These are phyloP conservation scores for Ophion ellenae DNA, from an alignment of 2,888 invertebrate species.

Conservation along the genomic window DNA sequence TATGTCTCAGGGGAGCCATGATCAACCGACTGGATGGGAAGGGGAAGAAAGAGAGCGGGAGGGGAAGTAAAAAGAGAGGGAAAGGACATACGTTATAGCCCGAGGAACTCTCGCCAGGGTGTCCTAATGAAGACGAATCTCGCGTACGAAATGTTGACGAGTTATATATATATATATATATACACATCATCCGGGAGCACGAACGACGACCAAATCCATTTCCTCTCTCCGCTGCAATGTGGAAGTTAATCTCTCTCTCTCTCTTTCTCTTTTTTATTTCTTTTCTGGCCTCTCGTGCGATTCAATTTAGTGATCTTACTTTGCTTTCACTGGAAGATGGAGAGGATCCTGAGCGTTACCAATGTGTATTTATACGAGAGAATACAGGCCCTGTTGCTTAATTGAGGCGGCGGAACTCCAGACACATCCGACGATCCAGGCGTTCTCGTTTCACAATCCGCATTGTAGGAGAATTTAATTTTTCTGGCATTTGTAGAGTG, in stretches of 20 bases:
- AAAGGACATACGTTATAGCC: conserved; percentile 37
- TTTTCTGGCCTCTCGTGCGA: conserved; percentile 37
- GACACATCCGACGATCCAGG: background rate
- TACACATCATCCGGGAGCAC: conserved; percentile 18
- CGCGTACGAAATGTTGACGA: conserved; percentile 74
- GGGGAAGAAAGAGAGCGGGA: conserved; percentile 29
- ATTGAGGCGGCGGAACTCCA: background rate
- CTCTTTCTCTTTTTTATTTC: background rate
- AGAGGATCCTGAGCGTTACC: conserved; percentile 23
- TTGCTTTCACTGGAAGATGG: conserved; percentile 51
- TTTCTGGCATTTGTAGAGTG: background rate
- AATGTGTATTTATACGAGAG: conserved; percentile 38
- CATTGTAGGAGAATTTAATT: background rate
- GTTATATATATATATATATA: conserved; percentile 22
- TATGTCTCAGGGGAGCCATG: conserved; percentile 50
- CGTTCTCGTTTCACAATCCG: background rate
- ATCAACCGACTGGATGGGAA: conserved; percentile 26
- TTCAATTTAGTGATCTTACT: conserved; percentile 56
- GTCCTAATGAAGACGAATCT: conserved; percentile 83
- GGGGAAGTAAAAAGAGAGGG: conserved; percentile 13
- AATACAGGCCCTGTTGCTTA: conserved; percentile 12
- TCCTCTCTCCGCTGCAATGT: conserved; percentile 64
- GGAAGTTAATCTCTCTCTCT: conserved; percentile 36
- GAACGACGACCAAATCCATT: conserved; percentile 76
- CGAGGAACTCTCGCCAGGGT: conserved; percentile 77